Percentiles rank a stretch among this genome's conserved stretches.
Evolutionary conservation across 2,888 invertebrate genomes (phyloP).

Genomic region (Meiosimyza decipiens): DNA sequence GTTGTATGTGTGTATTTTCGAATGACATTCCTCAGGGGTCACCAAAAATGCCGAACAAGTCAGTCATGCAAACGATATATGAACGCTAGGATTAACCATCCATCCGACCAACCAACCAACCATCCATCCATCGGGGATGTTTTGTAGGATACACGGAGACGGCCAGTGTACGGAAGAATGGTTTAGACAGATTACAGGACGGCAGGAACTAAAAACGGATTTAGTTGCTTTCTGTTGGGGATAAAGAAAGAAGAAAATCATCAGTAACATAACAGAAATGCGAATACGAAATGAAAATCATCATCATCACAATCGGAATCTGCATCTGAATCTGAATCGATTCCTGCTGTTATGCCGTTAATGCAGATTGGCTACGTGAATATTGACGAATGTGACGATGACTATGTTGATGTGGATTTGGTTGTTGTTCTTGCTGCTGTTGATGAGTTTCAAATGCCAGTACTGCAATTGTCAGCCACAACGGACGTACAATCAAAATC

Average conservation of each 20-base stretch:
- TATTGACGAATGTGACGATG: slow-evolving; percentile 22
- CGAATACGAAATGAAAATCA: not conserved
- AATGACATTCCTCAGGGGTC: slow-evolving; percentile 34
- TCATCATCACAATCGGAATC: not conserved
- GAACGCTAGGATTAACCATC: slow-evolving; percentile 13
- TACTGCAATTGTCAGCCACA: slow-evolving; percentile 29
- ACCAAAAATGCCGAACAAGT: slow-evolving; percentile 22
- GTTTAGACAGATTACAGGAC: not conserved
- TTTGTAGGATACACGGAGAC: not conserved
- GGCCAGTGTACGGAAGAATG: slow-evolving; percentile 15
- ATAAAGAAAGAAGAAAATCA: slow-evolving; percentile 22
- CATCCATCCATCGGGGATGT: not conserved
- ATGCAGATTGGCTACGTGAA: slow-evolving; percentile 6
- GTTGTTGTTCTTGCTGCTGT: not conserved
- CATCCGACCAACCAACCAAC: slow-evolving; percentile 1
- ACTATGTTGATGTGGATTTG: too few species aligned
- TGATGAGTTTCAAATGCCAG: slow-evolving; percentile 32
- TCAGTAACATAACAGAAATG: too few species aligned
- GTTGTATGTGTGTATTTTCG: slow-evolving; percentile 8
- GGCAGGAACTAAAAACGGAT: slow-evolving; percentile 24
- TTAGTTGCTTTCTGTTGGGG: slow-evolving; percentile 15
- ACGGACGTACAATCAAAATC: slow-evolving; percentile 36
- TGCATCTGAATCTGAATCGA: slow-evolving; percentile 4
- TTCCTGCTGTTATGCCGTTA: slow-evolving; percentile 1
- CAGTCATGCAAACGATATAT: slow-evolving; percentile 26